Evolutionary conservation across 2,113 vertebrate species (phyloP), one percentile per base, ranked within the genome.

Genomic region (Petroica traversi): DNA sequence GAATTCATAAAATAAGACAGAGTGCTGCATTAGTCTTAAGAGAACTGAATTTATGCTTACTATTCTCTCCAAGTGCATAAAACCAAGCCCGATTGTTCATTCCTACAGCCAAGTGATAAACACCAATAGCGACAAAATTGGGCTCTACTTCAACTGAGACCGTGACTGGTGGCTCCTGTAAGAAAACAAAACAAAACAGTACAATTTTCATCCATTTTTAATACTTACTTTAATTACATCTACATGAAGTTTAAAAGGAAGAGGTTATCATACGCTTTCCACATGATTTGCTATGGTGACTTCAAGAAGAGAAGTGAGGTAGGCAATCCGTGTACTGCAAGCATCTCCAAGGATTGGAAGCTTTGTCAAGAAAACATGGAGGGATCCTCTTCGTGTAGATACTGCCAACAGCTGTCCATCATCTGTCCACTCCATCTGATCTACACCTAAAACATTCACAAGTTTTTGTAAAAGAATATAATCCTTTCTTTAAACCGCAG

Each of bases 11-110:
- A 84, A 43, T 14, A 79, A 69, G 38, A 78, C 43, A 73, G n/a
- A 71, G 38, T 9, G 25, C 63, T 59, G 18, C 12, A 41, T 41
- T 45, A 85, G 16, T 54, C 87, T 84, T 48, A 94, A 67, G 14
- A 83, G 9, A 96, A 85, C n/a, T 77, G 41, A 75, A 78, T 61
- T 81, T 57, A 73, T 85, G 97, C 98, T 97, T 98, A 98, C 99
- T 98, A 25, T 98, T 98, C 45, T 99, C 99, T 85, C 98, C 98
- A 64, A 99, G 92, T 36, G 98, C 97, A 49, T 99, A 99, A 97
- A 99, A 99, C 99, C 99, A 99, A 61, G 99, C 99, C 79, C 99
- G 98, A 95, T 99, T 99, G 97, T 99, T 99, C 99, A 99, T 99
- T 69, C 99, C 99, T 79, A 99, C 99, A 64, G 99, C 99, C 91